Base-by-base conservation (phyloP, 2,797 vertebrate genomes). In the Atherinosoma microstoma region DNA sequence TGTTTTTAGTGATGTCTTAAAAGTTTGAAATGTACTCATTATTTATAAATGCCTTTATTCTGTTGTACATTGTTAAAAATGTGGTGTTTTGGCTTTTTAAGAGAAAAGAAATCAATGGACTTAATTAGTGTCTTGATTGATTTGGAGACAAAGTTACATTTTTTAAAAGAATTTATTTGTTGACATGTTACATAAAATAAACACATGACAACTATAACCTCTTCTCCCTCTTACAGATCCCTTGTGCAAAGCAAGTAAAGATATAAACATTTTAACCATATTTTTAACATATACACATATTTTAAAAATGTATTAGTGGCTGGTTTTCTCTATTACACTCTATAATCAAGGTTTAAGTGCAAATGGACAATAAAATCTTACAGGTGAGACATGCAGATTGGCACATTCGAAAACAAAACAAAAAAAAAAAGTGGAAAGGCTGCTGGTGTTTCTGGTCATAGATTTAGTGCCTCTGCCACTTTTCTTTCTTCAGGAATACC, bases 401-500 rank as follows among this genome's bases (percentile, higher is more conserved):
- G 93, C 92, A 90, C 85, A 87, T 87, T 84, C 82, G 60, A 59
- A 74, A 79, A 60, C 61, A 67, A 70, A 29, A 13, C 15, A 4
- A 32, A 18, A 18, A 32, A 4, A 32, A 18, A 18, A 32, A 16
- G 53, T 34, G 68, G 49, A 69, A 67, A 62, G 42, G 53, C 36
- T 0, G 36, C 24, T 29, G 59, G 15, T 27, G 51, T 58, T 64
- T 66, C 77, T 59, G 79, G 79, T 96, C 96, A 99, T 89, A 99
- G 93, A 90, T 98, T 96, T 81, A 98, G 93, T 5, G 97, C 98
- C 92, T 99, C 97, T 0, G 97, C 97, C 86, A 98, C 95, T 79
- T 99, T 99, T 79, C 97, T 94, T 89, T 99, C 97, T 91, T 99
- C 98, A 99, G 97, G 97, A 95, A 99, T 99, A 97, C 98, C 98